A percentile compares a stretch with the other conserved stretches of the same genome.
These are phyloP conservation scores for Tridacna gigas DNA, from an alignment of 2,888 invertebrate species.

Conservation along the genomic window DNA sequence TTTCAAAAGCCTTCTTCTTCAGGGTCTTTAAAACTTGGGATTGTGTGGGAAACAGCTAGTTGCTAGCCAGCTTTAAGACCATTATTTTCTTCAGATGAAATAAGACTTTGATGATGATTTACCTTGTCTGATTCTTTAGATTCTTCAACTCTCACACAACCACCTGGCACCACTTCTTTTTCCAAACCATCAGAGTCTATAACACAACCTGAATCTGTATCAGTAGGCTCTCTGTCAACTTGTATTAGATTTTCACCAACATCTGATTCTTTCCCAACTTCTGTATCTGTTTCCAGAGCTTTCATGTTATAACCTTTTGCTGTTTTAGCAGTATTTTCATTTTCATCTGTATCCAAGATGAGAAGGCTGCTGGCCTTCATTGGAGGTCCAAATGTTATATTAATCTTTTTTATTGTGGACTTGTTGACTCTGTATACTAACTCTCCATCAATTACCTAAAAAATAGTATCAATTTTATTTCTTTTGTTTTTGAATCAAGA, in stretches of 20 bases:
- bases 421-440: conserved; percentile 75
- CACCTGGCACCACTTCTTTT: neutral
- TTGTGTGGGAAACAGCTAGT: too few species aligned
- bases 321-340: neutral
- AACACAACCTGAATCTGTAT: conserved; percentile 13
- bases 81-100: too few species aligned
- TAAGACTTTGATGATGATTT: too few species aligned
- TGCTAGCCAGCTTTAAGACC: too few species aligned
- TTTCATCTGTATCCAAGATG: neutral
- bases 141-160: neutral
- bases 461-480: neutral
- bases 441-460: conserved; percentile 76
- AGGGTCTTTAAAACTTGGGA: too few species aligned
- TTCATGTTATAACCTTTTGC: neutral
- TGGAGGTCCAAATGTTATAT: conserved; percentile 71
- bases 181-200: conserved; percentile 11
- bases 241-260: conserved; percentile 16
- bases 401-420: conserved; percentile 71
- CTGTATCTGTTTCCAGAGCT: conserved; percentile 19
- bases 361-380: conserved; percentile 50
- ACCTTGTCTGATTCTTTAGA: too few species aligned
- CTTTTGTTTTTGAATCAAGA: too few species aligned
- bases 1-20: too few species aligned
- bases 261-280: conserved; percentile 5
- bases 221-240: conserved; percentile 5